phyloP scores from a whole-genome alignment of 2,888 invertebrate species.

The Choristoneura rosaceana region DNA sequence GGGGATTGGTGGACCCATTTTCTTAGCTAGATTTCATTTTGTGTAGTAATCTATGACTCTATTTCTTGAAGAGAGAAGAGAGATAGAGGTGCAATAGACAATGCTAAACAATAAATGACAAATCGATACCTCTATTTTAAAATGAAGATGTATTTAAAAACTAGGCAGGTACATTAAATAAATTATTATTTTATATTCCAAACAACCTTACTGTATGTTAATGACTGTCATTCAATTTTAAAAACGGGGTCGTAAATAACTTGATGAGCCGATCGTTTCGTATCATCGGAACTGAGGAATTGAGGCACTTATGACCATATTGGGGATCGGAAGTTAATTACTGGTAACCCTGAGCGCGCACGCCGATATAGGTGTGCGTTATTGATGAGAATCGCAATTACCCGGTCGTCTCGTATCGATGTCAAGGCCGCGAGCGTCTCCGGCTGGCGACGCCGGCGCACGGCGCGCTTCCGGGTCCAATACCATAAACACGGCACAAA shows the following conservation, averaged over 20 bases:
- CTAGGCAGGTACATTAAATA: neutral
- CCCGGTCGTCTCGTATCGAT: conserved; percentile 52
- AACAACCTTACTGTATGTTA: conserved; percentile 18
- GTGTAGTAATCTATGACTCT: too few relatives aligned
- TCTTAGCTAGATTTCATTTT: neutral
- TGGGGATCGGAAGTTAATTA: conserved; percentile 67
- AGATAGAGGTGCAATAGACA: neutral
- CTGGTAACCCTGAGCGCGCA: conserved; percentile 64
- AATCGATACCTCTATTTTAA: neutral
- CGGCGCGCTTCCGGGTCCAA: conserved; percentile 67
- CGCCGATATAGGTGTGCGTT: conserved; percentile 50
- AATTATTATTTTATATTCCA: conserved; percentile 1
- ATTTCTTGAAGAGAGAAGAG: too few relatives aligned
- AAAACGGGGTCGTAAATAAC: conserved; percentile 18
- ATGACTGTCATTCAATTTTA: conserved; percentile 23
- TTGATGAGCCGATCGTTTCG: conserved; percentile 24
- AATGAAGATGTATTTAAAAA: neutral
- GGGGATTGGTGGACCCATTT: neutral
- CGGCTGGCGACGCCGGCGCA: conserved; percentile 49
- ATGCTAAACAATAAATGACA: neutral
- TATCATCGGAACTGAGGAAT: conserved; percentile 35
- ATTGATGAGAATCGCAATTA: conserved; percentile 38
- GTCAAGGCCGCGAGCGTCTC: conserved; percentile 65
- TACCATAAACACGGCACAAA: conserved; percentile 49
- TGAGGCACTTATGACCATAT: conserved; percentile 53